Percentiles rank a stretch among this genome's conserved stretches.
Evolutionary conservation across 2,113 vertebrate species (phyloP).

Genomic region (Macquaria ambigua): DNA sequence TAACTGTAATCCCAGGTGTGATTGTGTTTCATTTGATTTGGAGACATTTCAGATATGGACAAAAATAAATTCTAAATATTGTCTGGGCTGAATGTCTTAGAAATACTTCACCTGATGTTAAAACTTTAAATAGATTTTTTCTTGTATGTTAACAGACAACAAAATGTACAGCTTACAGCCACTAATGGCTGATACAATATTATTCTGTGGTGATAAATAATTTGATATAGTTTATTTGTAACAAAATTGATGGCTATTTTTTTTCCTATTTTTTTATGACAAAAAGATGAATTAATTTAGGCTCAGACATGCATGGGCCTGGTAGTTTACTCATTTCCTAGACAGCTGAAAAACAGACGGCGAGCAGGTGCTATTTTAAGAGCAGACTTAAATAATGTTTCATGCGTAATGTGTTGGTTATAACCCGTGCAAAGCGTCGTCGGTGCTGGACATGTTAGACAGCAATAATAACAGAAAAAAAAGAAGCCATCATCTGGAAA

Average conservation of each 20-base stretch:
- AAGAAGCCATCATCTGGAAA: slow-evolving; percentile 75
- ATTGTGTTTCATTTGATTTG: not conserved
- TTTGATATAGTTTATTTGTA: not conserved
- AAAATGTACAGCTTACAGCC: not conserved
- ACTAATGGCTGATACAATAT: not conserved
- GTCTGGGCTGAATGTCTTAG: not conserved
- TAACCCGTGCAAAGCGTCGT: slow-evolving; percentile 50
- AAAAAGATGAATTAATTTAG: not conserved
- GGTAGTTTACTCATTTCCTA: not conserved
- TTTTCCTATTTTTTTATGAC: not conserved
- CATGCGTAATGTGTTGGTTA: slow-evolving; percentile 61
- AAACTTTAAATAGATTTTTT: not conserved
- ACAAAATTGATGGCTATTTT: not conserved
- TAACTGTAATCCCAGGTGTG: not conserved
- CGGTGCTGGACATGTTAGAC: slow-evolving; percentile 47
- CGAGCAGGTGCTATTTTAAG: slow-evolving; percentile 60
- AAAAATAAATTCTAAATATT: not conserved
- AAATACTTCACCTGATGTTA: not conserved
- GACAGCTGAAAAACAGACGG: slow-evolving; percentile 5
- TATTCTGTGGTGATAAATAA: not conserved
- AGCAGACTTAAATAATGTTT: slow-evolving; percentile 58
- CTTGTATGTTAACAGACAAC: too few species aligned
- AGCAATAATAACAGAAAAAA: slow-evolving; percentile 66
- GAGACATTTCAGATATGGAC: not conserved
- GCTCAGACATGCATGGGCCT: not conserved